phyloP scores from a whole-genome alignment of 1,140 invertebrate genomes.

The Drosophila jambulina region DNA sequence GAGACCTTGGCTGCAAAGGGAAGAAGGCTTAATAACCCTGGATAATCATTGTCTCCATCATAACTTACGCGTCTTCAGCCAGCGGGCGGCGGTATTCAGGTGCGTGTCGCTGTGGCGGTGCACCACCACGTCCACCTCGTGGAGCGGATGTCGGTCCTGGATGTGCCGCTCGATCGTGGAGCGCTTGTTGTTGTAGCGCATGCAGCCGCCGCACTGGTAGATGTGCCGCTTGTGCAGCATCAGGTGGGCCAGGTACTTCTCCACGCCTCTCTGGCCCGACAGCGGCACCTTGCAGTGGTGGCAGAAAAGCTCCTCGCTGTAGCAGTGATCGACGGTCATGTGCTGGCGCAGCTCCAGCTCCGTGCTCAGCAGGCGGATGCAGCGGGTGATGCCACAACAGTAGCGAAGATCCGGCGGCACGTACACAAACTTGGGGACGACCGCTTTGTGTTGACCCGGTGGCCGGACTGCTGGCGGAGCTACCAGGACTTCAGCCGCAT shows the following conservation, averaged over 20 bases:
- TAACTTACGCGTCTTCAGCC: constrained; percentile 31
- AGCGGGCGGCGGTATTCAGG: constrained; percentile 9
- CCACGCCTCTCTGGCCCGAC: background rate
- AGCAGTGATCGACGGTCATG: constrained; percentile 18
- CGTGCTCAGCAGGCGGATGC: background rate
- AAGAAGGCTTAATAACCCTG: background rate
- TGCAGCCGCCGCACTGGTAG: constrained; percentile 57
- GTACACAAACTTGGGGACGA: background rate
- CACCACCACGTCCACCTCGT: constrained; percentile 38
- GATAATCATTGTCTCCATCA: background rate
- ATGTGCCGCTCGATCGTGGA: constrained; percentile 50
- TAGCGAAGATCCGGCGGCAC: constrained; percentile 42
- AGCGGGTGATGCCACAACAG: constrained; percentile 22
- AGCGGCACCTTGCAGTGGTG: constrained; percentile 22
- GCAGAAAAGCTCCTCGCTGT: constrained; percentile 22
- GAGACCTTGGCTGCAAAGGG: background rate
- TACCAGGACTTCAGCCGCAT: background rate
- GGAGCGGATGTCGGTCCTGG: constrained; percentile 5
- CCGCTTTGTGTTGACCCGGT: background rate
- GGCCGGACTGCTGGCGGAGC: background rate
- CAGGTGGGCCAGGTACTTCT: constrained; percentile 40
- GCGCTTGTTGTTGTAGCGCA: constrained; percentile 12
- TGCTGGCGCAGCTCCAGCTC: constrained; percentile 33
- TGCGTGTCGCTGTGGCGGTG: constrained; percentile 4
- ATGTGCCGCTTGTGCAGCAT: constrained; percentile 53